These are phyloP conservation scores for Choloepus didactylus DNA, from an alignment of 2,797 vertebrate species.

Conservation along the genomic window DNA sequence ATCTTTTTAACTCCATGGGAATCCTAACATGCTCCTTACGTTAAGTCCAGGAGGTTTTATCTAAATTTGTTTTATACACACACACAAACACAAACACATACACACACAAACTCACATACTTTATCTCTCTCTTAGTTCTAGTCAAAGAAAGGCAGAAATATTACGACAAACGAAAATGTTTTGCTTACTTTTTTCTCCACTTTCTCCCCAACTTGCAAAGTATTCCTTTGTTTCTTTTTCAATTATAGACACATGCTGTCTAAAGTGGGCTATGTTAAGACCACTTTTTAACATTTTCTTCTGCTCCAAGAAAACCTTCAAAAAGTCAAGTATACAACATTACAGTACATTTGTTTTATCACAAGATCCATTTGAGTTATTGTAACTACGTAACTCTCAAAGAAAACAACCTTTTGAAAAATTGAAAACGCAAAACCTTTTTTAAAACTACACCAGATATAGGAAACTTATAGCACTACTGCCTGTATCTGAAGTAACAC, in stretches of 20 bases:
- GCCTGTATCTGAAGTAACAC: background rate
- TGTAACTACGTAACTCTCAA: background rate
- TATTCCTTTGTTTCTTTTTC: conserved; percentile 96
- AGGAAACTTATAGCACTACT: background rate
- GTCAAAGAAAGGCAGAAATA: conserved; percentile 40
- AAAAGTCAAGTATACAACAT: conserved; percentile 60
- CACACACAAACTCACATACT: background rate
- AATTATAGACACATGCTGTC: conserved; percentile 94
- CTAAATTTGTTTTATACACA: background rate
- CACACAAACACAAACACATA: background rate
- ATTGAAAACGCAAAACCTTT: background rate
- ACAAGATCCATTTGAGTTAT: background rate
- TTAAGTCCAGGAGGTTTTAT: background rate
- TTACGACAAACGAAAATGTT: conserved; percentile 27
- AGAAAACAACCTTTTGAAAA: conserved; percentile 34
- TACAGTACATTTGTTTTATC: conserved; percentile 60
- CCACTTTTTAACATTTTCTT: conserved; percentile 99
- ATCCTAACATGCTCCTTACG: background rate
- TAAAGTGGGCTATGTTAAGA: conserved; percentile 95
- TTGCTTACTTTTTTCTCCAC: conserved; percentile 94
- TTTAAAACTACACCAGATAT: background rate
- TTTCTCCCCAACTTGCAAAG: conserved; percentile 96
- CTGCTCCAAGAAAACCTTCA: conserved; percentile 97
- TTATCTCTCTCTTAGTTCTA: background rate
- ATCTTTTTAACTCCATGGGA: background rate